These are phyloP conservation scores for Erythrocercus mccallii DNA, from an alignment of 2,113 vertebrate genomes.

Conservation along the genomic window DNA sequence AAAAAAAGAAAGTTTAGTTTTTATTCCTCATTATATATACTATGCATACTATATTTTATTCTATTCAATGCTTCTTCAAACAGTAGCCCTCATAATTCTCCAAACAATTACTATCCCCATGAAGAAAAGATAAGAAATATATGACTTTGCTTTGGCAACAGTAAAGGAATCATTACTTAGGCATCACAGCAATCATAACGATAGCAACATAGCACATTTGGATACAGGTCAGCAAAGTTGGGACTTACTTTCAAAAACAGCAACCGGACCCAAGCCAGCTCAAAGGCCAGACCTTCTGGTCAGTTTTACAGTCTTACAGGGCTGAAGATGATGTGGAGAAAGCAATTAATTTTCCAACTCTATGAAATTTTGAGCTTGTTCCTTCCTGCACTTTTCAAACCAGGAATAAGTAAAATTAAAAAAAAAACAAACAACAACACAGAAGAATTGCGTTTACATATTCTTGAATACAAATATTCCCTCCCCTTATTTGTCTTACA, in stretches of 20 bases:
- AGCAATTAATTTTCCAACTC: not conserved
- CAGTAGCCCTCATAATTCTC: not conserved
- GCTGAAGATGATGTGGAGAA: not conserved
- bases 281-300: not conserved
- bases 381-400: not conserved
- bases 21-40: not conserved
- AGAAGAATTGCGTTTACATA: not conserved
- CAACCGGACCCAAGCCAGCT: too few relatives aligned
- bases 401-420: not conserved
- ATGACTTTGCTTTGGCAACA: not conserved
- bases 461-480: not conserved
- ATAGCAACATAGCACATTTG: not conserved
- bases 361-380: not conserved
- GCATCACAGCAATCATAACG: rapidly evolving
- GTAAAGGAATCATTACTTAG: not conserved
- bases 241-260: not conserved
- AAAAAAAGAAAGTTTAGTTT: rapidly evolving
- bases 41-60: not conserved
- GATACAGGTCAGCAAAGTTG: not conserved
- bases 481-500: not conserved
- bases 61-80: not conserved
- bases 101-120: not conserved
- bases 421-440: not conserved
- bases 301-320: not conserved
- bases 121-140: not conserved